These are phyloP conservation scores for Trichogramma pretiosum DNA, from an alignment of 1,140 invertebrate genomes.

Conservation along the genomic window DNA sequence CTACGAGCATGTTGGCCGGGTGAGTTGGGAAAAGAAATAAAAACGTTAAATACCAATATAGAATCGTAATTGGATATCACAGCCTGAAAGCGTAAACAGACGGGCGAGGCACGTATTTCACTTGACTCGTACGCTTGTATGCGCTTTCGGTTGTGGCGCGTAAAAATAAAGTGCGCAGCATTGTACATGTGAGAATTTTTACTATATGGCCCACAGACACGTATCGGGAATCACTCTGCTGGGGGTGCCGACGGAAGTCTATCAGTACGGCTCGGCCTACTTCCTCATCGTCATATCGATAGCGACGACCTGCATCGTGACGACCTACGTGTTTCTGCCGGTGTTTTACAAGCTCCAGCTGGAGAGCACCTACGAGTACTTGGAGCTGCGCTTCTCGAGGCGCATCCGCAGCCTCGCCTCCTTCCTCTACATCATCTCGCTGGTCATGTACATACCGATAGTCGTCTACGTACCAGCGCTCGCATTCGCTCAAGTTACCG, in stretches of 20 bases:
- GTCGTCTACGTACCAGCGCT: constrained; percentile 56
- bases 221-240: constrained; percentile 72
- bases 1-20: constrained; percentile 71
- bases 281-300: constrained; percentile 53
- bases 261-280: constrained; percentile 62
- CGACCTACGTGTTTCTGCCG: constrained; percentile 56
- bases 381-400: constrained; percentile 57
- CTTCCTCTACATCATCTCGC: constrained; percentile 54
- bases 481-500: constrained; percentile 58
- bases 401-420: constrained; percentile 55
- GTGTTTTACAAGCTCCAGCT: constrained; percentile 70
- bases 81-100: too few relatives aligned
- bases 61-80: too few relatives aligned
- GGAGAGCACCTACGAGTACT: constrained; percentile 73
- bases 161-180: too few relatives aligned
- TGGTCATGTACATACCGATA: constrained; percentile 47
- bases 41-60: too few relatives aligned
- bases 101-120: too few relatives aligned
- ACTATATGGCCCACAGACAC: too few relatives aligned
- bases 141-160: too few relatives aligned
- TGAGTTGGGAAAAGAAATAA: too few relatives aligned
- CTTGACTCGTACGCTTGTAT: too few relatives aligned
- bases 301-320: constrained; percentile 52
- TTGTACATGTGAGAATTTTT: too few relatives aligned
- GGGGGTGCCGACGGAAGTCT: constrained; percentile 71